Evolutionary conservation across 92 coral and sea anemone genomes (phyloP).

Genomic region (Scolanthus callimorphus): DNA sequence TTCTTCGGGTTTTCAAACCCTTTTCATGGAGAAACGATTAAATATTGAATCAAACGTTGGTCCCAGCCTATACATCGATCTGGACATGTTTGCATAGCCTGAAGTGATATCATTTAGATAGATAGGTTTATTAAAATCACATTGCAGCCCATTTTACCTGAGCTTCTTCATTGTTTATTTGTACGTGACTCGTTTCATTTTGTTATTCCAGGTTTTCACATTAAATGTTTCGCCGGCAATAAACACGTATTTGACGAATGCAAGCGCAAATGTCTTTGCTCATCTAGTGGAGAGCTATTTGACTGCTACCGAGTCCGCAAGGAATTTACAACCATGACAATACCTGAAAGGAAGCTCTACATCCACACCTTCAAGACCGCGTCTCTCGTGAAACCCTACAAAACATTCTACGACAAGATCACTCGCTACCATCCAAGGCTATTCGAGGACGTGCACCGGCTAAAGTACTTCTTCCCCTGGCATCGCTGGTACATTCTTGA

Average conservation of each 20-base stretch:
- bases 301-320: slow-evolving; percentile 77
- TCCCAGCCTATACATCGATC: too few species aligned
- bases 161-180: too few species aligned
- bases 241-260: slow-evolving; percentile 61
- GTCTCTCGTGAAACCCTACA: slow-evolving; percentile 50
- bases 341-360: slow-evolving; percentile 62
- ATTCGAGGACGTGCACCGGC: slow-evolving; percentile 54
- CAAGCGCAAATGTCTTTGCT: slow-evolving; percentile 55
- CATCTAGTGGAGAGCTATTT: slow-evolving; percentile 41
- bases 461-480: slow-evolving; percentile 88
- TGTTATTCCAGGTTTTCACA: slow-evolving; percentile 5
- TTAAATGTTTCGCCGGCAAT: slow-evolving; percentile 21
- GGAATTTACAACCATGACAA: slow-evolving; percentile 72
- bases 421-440: slow-evolving; percentile 46
- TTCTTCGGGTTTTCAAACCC: too few species aligned
- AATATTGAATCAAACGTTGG: too few species aligned
- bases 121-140: too few species aligned
- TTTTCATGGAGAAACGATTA: too few species aligned
- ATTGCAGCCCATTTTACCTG: too few species aligned
- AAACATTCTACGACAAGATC: slow-evolving; percentile 41
- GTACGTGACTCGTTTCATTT: too few species aligned
- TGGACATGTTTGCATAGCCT: too few species aligned
- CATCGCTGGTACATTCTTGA: slow-evolving; percentile 85
- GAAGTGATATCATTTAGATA: too few species aligned
- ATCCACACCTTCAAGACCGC: slow-evolving; percentile 53